Base-by-base conservation (phyloP, 2,888 invertebrate species). In the Xanthorhoe designata region DNA sequence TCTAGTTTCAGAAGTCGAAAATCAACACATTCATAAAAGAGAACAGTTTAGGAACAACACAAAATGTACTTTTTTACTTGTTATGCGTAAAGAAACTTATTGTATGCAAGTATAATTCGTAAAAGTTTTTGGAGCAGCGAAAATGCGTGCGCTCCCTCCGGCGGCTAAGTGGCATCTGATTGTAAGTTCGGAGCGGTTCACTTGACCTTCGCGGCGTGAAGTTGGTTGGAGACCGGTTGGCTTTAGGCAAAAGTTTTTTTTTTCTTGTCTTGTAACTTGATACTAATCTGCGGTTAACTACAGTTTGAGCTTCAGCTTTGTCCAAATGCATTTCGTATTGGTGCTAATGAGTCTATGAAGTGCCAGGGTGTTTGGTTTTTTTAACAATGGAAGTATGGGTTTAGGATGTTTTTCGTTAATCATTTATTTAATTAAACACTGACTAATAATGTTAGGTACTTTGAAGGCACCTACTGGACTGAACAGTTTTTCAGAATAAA, bases 151-250 rank as follows among this genome's bases (percentile, higher is more conserved):
- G 75, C 55, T 54, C 80, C 10, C 70, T 49, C 17, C 73, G 61
- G 59, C 42, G 61, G 78, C 57, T 42, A 32, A 29, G 29, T 52
- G 64, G 70, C 72, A 74, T 74, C 69, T 76, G 70, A 74, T 70
- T 72, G 76, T 54, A 45, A 47, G 65, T 62, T 76, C 62, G 74
- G 73, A 70, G 63, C 65, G 61, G 71, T 72, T 73, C 72, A 73
- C 63, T 82, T 91, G 91, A 91, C 92, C 92, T 92, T 92, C 92
- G 85, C 71, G 73, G 78, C 80, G 84, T 87, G 89, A 91, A 91
- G 91, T 91, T 90, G 76, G 88, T 52, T 58, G 64, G 62, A 69
- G 84, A 90, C 91, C 90, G 90, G 91, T 91, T 85, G 72, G 81
- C 88, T 90, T 90, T 91, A 78, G 91, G 89, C 90, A 89, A 91